A percentile compares a stretch with the other conserved stretches of the same genome.
These are phyloP conservation scores for Cyclina sinensis DNA, from an alignment of 1,140 invertebrate species.

Conservation along the genomic window DNA sequence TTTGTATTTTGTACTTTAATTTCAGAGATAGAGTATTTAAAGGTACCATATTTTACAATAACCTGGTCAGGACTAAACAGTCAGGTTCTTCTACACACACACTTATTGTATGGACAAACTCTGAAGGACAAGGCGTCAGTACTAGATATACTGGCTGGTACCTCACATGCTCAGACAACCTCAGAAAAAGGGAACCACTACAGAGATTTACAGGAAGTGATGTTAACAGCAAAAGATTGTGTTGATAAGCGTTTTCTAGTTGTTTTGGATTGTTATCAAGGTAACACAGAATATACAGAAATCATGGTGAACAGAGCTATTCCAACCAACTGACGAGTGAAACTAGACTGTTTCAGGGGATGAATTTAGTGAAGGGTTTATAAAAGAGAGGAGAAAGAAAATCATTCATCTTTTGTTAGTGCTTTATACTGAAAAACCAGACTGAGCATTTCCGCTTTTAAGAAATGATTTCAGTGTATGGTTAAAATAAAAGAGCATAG, in stretches of 20 bases:
- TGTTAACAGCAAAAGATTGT: constrained; percentile 37
- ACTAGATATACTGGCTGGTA: constrained; percentile 25
- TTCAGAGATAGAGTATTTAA: background rate
- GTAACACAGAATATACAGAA: constrained; percentile 4
- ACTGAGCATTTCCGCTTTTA: too few relatives aligned
- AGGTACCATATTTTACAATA: constrained; percentile 49
- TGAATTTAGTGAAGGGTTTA: too few relatives aligned
- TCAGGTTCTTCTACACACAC: constrained; percentile 39
- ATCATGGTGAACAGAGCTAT: constrained; percentile 48
- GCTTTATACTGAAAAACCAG: too few relatives aligned
- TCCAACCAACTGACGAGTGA: background rate
- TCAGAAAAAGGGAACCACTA: background rate
- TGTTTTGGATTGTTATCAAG: constrained; percentile 57
- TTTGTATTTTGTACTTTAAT: too few relatives aligned
- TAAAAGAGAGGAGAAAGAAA: too few relatives aligned
- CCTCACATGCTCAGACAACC: background rate
- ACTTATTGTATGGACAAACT: background rate
- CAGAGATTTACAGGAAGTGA: constrained; percentile 3
- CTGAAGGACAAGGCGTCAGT: background rate
- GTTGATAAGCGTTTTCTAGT: constrained; percentile 44
- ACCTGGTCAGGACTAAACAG: constrained; percentile 56
- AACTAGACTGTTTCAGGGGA: too few relatives aligned
- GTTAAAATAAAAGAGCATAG: too few relatives aligned
- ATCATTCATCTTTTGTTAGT: too few relatives aligned
- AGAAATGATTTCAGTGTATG: too few relatives aligned